Evolutionary conservation across 2,113 vertebrate genomes (phyloP), one percentile per base, ranked within the genome.

Genomic region (Larimichthys crocea): DNA sequence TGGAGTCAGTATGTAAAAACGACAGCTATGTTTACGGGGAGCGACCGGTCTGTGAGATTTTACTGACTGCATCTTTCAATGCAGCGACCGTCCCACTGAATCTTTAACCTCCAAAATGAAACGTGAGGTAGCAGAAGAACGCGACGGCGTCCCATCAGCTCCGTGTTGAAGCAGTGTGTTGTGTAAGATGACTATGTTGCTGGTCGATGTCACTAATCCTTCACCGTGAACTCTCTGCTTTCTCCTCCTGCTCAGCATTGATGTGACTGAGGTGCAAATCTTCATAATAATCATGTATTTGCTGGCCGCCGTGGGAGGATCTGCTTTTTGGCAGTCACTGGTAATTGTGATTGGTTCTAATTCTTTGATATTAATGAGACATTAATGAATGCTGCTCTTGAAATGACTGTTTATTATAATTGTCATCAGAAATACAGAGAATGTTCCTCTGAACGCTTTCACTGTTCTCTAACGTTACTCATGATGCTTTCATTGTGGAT

Each of bases 251-350:
- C 95, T 96, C 96, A 99, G 98, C 96, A 99, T 99, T 96, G 98
- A 99, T 95, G 98, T 99, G 96, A 99, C 98, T 93, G 98, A 99
- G 94, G 98, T 99, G 88, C 98, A 99, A 96, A 97, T 99, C 97
- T 99, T 99, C 97, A 99, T 99, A 93, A 99, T 99, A 94, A 93
- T 96, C 95, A 96, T 99, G 97, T 99, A 99, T 96, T 95, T 99
- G 92, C 97, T 99, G 96, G 97, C 98, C 93, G 98, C 97, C 88
- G 96, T 97, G 94, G 98, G 98, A 96, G 98, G 98, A 97, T 96
- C 97, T 86, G 95, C 96, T 94, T 97, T 99, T 94, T 99, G 98
- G 98, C 96, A 99, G 95, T 96, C 97, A 86, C 96, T 96, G 98
- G 98, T 99, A 99, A 99, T 85, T 91, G 40, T 74, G 69, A 83